Evolutionary conservation across 2,113 vertebrate species (phyloP).

Genomic region (Tachysurus vachellii): DNA sequence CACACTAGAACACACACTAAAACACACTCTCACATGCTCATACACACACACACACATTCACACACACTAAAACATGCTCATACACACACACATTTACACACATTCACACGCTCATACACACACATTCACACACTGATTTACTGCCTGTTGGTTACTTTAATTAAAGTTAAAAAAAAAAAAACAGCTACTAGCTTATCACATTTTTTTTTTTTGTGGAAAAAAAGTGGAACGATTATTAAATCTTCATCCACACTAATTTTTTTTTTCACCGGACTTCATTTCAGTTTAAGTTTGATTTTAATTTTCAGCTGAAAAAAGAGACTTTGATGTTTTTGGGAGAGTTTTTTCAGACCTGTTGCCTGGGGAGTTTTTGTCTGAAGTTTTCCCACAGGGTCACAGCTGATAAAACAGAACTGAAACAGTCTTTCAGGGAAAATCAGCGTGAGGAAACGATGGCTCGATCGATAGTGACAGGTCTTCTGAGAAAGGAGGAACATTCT

Average conservation of each 20-base stretch:
- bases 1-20: not conserved
- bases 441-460: constrained; percentile 30
- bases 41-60: too few species aligned
- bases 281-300: not conserved
- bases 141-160: too few species aligned
- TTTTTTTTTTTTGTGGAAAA: not conserved
- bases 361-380: not conserved
- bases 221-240: too few species aligned
- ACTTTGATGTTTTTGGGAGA: not conserved
- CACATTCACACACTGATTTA: not conserved
- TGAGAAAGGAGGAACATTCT: constrained; percentile 43
- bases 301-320: not conserved
- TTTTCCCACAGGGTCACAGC: not conserved
- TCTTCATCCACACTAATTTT: too few species aligned
- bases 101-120: too few species aligned
- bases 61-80: too few species aligned
- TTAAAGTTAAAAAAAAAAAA: too few species aligned
- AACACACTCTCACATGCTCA: too few species aligned
- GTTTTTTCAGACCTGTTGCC: not conserved
- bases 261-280: not conserved
- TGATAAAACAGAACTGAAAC: constrained; percentile 43
- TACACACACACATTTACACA: too few species aligned
- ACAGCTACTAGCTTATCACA: too few species aligned
- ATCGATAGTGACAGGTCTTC: constrained; percentile 55
- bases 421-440: constrained; percentile 39